Evolutionary conservation across 1,140 invertebrate genomes (phyloP).

Genomic region (Drosophila lacteicornis): DNA sequence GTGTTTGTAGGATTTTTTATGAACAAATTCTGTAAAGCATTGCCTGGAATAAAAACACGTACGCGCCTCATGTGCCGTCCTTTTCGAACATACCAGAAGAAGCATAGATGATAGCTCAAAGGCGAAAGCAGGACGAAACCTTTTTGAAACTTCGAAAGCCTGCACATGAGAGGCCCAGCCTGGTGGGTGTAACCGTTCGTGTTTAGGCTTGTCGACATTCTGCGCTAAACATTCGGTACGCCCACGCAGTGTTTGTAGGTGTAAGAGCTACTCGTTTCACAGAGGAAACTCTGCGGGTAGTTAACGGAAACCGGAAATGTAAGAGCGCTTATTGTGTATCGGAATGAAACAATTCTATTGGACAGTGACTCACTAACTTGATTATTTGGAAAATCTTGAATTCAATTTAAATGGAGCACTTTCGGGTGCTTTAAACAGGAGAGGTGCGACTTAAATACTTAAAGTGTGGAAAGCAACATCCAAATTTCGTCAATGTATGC

Average conservation of each 20-base stretch:
- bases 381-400: conserved; percentile 42
- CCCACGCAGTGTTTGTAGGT: conserved; percentile 16
- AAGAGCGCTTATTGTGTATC: conserved; percentile 66
- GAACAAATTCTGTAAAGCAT: conserved; percentile 13
- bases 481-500: not conserved
- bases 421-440: not conserved
- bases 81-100: conserved; percentile 8
- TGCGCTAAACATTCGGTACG: conserved; percentile 33
- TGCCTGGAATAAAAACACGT: conserved; percentile 8
- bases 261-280: conserved; percentile 18
- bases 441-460: not conserved
- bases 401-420: conserved; percentile 23
- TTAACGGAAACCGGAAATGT: conserved; percentile 70
- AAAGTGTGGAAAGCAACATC: not conserved
- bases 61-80: conserved; percentile 24
- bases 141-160: conserved; percentile 8
- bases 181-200: conserved; percentile 51
- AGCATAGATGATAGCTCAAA: not conserved
- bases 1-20: conserved; percentile 7
- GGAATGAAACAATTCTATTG: conserved; percentile 75
- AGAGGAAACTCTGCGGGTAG: conserved; percentile 70
- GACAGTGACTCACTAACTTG: conserved; percentile 29
- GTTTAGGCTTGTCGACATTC: conserved; percentile 59
- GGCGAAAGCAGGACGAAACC: conserved; percentile 47
- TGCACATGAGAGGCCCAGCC: conserved; percentile 6